These are phyloP conservation scores for Enoplosus armatus DNA, from an alignment of 2,797 vertebrate species.

Conservation along the genomic window DNA sequence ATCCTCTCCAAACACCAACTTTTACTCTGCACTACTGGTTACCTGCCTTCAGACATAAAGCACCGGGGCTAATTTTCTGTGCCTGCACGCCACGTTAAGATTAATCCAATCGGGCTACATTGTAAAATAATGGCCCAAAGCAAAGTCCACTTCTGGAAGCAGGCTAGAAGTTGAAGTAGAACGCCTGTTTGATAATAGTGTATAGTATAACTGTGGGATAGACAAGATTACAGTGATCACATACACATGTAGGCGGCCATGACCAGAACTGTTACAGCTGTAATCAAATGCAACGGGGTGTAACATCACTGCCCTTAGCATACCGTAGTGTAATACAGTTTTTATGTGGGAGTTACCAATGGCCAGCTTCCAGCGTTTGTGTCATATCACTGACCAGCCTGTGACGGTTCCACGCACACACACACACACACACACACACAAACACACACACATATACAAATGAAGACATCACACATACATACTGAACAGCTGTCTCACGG, in stretches of 20 bases:
- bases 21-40: conserved; percentile 15
- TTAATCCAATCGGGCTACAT: conserved; percentile 8
- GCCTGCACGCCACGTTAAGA: conserved; percentile 22
- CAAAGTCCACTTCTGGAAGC: conserved; percentile 23
- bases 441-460: conserved; percentile 11
- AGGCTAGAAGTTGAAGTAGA: conserved; percentile 5
- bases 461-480: conserved; percentile 43
- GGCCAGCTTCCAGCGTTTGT: conserved; percentile 33
- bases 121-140: conserved; percentile 34
- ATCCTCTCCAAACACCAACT: conserved; percentile 8
- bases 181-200: conserved; percentile 30
- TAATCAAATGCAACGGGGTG: conserved; percentile 69
- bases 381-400: conserved; percentile 30
- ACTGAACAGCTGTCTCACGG: conserved; percentile 54
- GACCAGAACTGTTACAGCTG: conserved; percentile 45
- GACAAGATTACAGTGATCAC: conserved; percentile 60
- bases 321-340: conserved; percentile 44
- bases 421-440: conserved; percentile 15
- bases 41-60: conserved; percentile 19
- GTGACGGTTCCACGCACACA: conserved; percentile 14
- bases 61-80: conserved; percentile 19
- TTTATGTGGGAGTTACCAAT: conserved; percentile 57
- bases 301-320: conserved; percentile 42
- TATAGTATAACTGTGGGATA: conserved; percentile 48
- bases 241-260: conserved; percentile 42